Conservation (phyloP, 2,888 invertebrate genomes). For the Cephus runcator region DNA sequence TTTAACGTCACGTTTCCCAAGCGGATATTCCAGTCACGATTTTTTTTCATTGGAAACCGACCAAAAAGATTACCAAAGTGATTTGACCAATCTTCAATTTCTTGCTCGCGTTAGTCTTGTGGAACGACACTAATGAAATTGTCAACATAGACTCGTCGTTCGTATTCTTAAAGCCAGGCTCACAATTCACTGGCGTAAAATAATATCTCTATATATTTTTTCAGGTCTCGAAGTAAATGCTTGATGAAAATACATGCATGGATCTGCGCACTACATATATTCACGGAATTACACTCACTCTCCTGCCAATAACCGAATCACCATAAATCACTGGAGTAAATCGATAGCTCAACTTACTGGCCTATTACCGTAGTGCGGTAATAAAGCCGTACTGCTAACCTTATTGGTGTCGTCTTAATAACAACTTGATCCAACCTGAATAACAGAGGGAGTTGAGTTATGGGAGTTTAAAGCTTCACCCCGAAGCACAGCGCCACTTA, state of each 20-base stretch:
- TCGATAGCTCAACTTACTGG: conserved; percentile 53
- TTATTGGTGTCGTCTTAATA: conserved; percentile 63
- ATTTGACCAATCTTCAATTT: neutral
- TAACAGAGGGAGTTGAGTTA: conserved; percentile 57
- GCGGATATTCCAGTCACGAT: neutral
- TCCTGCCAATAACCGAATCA: neutral
- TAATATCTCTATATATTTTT: neutral
- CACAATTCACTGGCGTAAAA: neutral
- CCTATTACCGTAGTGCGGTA: conserved; percentile 49
- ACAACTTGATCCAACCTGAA: conserved; percentile 47
- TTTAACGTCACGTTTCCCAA: neutral
- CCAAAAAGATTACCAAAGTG: neutral
- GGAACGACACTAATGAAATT: neutral
- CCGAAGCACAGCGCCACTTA: conserved; percentile 9
- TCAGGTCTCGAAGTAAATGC: neutral
- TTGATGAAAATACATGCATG: neutral
- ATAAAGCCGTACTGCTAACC: conserved; percentile 59
- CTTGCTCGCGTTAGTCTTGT: neutral
- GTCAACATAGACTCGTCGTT: neutral
- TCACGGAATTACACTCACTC: neutral
- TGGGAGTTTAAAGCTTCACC: conserved; percentile 40
- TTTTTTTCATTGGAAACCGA: neutral
- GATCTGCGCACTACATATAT: neutral
- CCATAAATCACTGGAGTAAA: conserved; percentile 51
- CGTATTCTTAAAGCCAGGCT: neutral